phyloP scores from a whole-genome alignment of 2,113 vertebrate species.

The Pseudopipra pipra region DNA sequence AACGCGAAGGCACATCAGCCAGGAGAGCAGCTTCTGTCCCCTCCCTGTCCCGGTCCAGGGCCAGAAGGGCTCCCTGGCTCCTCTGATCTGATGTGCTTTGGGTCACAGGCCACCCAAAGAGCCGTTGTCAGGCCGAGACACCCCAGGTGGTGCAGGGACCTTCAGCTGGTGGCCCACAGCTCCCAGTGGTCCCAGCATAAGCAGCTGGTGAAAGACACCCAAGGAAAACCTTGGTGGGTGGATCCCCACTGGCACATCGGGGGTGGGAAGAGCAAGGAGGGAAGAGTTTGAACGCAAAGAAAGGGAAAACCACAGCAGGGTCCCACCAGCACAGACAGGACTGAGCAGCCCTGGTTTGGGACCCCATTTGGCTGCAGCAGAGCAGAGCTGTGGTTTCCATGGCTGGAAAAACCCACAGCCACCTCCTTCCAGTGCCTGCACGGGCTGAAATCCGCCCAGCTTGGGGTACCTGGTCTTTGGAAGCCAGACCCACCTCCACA shows the following conservation, averaged over 20 bases:
- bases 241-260: accelerated
- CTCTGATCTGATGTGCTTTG: neutral
- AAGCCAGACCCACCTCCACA: neutral
- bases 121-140: neutral
- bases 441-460: accelerated
- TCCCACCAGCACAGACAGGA: neutral
- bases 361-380: neutral
- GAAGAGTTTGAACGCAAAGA: neutral
- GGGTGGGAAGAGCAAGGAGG: neutral
- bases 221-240: neutral
- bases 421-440: neutral
- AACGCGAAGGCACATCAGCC: neutral
- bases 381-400: neutral
- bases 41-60: neutral
- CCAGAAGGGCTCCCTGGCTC: neutral
- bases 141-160: neutral
- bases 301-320: accelerated
- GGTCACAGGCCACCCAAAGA: conserved; percentile 25
- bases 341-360: neutral
- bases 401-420: neutral
- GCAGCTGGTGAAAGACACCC: neutral
- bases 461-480: neutral
- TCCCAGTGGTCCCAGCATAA: neutral
- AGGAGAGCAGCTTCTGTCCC: neutral
- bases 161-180: neutral